A percentile compares a stretch with the other conserved stretches of the same genome.
Evolutionary conservation across 1,140 invertebrate species (phyloP).

Genomic region (Zaprionus lachaisei): DNA sequence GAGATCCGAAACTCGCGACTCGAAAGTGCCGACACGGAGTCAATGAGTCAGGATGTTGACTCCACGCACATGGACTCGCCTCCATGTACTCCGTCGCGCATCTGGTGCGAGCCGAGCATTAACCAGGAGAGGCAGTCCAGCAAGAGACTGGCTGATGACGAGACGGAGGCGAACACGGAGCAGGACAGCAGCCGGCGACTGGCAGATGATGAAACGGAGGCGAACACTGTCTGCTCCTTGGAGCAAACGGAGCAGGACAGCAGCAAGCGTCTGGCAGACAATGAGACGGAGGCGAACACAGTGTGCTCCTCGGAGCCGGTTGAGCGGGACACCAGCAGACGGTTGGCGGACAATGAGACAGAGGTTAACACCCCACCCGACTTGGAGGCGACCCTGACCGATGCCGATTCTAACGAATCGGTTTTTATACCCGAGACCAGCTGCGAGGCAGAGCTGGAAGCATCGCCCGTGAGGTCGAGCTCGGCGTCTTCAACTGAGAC

Average conservation of each 20-base stretch:
- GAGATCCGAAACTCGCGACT: constrained; percentile 27
- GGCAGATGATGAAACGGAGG: constrained; percentile 61
- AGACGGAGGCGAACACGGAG: constrained; percentile 40
- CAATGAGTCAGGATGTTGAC: constrained; percentile 64
- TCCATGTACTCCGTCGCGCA: not conserved
- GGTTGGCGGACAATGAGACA: constrained; percentile 50
- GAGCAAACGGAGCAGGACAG: constrained; percentile 16
- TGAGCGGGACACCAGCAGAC: constrained; percentile 9
- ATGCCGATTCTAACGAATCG: constrained; percentile 54
- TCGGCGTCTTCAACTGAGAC: not conserved
- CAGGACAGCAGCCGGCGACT: constrained; percentile 42
- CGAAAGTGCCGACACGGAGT: constrained; percentile 74
- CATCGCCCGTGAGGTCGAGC: constrained; percentile 8
- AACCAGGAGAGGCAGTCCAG: constrained; percentile 17
- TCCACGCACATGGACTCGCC: not conserved
- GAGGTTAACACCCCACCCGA: constrained; percentile 36
- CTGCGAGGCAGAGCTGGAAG: constrained; percentile 45
- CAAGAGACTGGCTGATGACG: constrained; percentile 41
- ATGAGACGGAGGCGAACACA: constrained; percentile 33
- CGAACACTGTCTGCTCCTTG: constrained; percentile 39
- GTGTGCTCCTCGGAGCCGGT: constrained; percentile 9
- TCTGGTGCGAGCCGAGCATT: not conserved
- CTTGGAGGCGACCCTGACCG: constrained; percentile 12
- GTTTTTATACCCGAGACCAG: constrained; percentile 67
- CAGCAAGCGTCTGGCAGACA: constrained; percentile 26